Evolutionary conservation across 2,888 invertebrate species (phyloP).

Genomic region (Noctuana brunneofusca): DNA sequence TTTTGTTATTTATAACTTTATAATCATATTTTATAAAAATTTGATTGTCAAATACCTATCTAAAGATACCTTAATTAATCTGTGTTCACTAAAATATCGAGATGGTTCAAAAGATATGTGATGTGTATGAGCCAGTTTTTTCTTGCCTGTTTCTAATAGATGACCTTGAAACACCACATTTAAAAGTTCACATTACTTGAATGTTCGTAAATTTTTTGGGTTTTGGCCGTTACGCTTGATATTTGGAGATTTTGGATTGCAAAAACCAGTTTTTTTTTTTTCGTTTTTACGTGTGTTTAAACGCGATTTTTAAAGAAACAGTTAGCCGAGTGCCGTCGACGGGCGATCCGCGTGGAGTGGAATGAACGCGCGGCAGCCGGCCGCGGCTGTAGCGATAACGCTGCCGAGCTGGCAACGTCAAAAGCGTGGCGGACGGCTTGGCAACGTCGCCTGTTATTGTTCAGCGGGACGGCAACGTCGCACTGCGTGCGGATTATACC

Average conservation of each 20-base stretch:
- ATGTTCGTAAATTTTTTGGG: constrained; percentile 1
- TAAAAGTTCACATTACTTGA: neutral
- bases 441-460: constrained; percentile 37
- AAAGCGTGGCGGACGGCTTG: constrained; percentile 36
- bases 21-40: too few relatives aligned
- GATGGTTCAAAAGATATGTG: too few relatives aligned
- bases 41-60: too few relatives aligned
- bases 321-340: constrained; percentile 46
- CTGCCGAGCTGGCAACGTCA: constrained; percentile 40
- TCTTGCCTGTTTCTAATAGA: constrained; percentile 1
- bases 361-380: constrained; percentile 33
- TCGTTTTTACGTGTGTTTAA: constrained; percentile 16
- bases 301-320: constrained; percentile 17
- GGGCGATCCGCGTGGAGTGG: constrained; percentile 37
- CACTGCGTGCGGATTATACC: constrained; percentile 25
- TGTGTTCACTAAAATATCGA: too few relatives aligned
- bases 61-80: too few relatives aligned
- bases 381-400: constrained; percentile 37
- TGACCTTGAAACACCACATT: constrained; percentile 8
- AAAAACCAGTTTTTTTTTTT: constrained; percentile 8
- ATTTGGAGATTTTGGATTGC: constrained; percentile 2
- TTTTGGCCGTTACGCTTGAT: constrained; percentile 6
- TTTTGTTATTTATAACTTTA: too few relatives aligned
- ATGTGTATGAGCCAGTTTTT: neutral
- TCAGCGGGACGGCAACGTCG: constrained; percentile 39